Evolutionary conservation across 1,140 invertebrate genomes (phyloP).

Genomic region (Drosophila pallidifrons): DNA sequence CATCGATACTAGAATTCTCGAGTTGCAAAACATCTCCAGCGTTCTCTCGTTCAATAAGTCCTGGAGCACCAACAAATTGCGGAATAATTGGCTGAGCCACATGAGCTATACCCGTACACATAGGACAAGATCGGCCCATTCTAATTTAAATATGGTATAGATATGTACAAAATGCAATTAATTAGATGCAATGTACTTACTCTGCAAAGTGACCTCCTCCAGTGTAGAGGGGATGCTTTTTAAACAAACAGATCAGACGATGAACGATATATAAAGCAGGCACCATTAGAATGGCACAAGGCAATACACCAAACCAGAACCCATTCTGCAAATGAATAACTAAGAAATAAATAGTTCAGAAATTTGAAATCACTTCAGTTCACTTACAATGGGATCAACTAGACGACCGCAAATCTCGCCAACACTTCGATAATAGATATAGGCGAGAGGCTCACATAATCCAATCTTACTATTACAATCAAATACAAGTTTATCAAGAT

Average conservation of each 20-base stretch:
- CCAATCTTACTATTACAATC: slow-evolving; percentile 1
- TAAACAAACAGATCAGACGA: slow-evolving; percentile 37
- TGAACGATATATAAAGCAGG: slow-evolving; percentile 16
- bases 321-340: slow-evolving; percentile 13
- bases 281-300: slow-evolving; percentile 2
- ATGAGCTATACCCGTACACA: slow-evolving; percentile 7
- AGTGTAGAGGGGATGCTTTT: not conserved
- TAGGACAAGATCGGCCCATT: slow-evolving; percentile 1
- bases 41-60: not conserved
- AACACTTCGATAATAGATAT: not conserved
- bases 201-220: not conserved
- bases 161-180: not conserved
- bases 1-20: not conserved
- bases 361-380: not conserved
- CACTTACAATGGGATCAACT: slow-evolving; percentile 33
- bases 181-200: not conserved
- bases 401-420: slow-evolving; percentile 3
- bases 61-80: not conserved
- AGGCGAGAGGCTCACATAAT: slow-evolving; percentile 3
- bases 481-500: not conserved
- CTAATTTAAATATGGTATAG: not conserved
- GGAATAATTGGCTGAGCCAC: not conserved
- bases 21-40: not conserved
- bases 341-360: not conserved
- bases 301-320: slow-evolving; percentile 26